Evolutionary conservation across 2,113 vertebrate genomes (phyloP), one percentile per base, ranked within the genome.

Genomic region (Perccottus glenii): DNA sequence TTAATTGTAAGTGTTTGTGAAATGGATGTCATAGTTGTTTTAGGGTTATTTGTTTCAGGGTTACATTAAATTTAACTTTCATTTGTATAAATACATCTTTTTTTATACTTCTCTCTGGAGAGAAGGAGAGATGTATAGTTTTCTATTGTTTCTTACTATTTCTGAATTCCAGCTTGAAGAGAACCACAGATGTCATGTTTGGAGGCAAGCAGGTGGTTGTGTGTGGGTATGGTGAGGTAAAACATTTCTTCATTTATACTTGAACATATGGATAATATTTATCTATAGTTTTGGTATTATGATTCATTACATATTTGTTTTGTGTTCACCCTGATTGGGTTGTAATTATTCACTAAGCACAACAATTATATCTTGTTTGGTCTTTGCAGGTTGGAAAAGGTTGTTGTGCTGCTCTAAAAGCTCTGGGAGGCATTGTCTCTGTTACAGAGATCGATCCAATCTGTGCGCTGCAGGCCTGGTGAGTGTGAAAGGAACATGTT

Each of bases 151-250:
- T 3, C 3, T 50, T 10, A 9, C 5, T 73, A 33, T 82, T 40
- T 81, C 60, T 45, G 66, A 8, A 77, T 32, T 65, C 27, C 14
- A 99, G 97, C 77, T 91, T 99, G 88, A 99, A 99, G 91, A 95
- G 97, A 92, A 99, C 97, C 85, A 99, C 98, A 44, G 96, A 99
- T 86, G 96, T 99, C 82, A 99, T 99, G 98, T 99, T 99, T 77
- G 98, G 98, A 90, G 97, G 98, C 81, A 99, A 99, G 76, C 98
- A 99, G 87, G 95, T 99, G 90, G 95, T 98, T 60, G 95, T 99
- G 45, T 99, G 96, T 92, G 97, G 98, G 59, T 99, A 98, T 43
- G 97, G 98, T 64, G 98, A 99, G 95, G 98, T 98, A 82, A 85
- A 81, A 73, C 19, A 32, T 56, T 32, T 42, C 38, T n/a, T 64